Base-by-base conservation (phyloP, 2,888 invertebrate species). In the Lasioglossum villosulum region DNA sequence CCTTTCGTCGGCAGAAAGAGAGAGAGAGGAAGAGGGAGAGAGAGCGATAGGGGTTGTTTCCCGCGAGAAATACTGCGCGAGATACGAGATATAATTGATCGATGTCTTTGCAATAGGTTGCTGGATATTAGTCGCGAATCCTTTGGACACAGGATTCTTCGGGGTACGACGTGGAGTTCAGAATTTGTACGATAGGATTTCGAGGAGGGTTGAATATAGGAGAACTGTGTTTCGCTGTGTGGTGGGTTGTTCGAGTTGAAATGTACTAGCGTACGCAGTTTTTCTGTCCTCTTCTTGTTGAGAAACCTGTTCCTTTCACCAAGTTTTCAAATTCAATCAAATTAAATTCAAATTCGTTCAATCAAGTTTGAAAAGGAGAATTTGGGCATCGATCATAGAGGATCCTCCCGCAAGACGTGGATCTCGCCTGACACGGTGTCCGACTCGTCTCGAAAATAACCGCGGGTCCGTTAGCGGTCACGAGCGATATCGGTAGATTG, bases 401-500 rank as follows among this genome's bases (percentile, higher is more conserved):
- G n/a, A 42, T 59, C n/a, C 16, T 39, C 37, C 75, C 45, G 39
- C 10, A 23, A n/a, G 37, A 80, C 80, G 66, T 34, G 77, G 80
- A 89, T 89, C 89, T 72, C 59, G 52, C 23, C 48, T 66, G 52
- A 79, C 80, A 23, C 37, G 74, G 45, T 82, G 63, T 81, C 71
- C 75, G 72, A 66, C 70, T 27, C 71, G 81, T 80, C 78, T 80
- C 59, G 80, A 73, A 74, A 45, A 77, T 75, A 56, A 71, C 45
- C 34, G 80, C 48, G 66, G 66, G 82, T 82, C 89, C 90, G 91
- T 90, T 92, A 91, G 84, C 81, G 75, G 45, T 72, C 48, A 72
- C 86, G 75, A 72, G 74, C 89, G 87, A 90, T 91, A 88, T 89
- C 86, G 85, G 37, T 37, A 59, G 86, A 86, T 89, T 80, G 85